Evolutionary conservation across 2,113 vertebrate species (phyloP).

Genomic region (Penelope pileata): DNA sequence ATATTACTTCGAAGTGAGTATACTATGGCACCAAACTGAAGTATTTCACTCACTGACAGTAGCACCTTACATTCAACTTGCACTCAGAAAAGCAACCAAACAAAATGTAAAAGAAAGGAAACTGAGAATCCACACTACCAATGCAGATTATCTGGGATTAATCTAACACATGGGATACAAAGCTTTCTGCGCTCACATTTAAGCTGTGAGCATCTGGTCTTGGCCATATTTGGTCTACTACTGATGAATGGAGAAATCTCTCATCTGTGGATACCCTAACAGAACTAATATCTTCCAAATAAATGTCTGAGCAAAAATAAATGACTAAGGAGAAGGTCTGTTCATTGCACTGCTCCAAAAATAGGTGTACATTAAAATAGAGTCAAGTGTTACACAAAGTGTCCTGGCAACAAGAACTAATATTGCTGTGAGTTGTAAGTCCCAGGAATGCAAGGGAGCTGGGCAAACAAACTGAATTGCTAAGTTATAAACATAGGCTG

Average conservation of each 20-base stretch:
- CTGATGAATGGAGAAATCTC: constrained; percentile 77
- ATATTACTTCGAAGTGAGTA: not conserved
- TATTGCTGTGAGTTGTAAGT: constrained; percentile 76
- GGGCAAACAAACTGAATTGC: constrained; percentile 64
- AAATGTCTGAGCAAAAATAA: constrained; percentile 79
- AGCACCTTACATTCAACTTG: not conserved
- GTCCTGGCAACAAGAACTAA: constrained; percentile 78
- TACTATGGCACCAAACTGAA: not conserved
- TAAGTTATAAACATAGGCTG: constrained; percentile 75
- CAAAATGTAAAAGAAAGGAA: not conserved
- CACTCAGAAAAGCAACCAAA: not conserved
- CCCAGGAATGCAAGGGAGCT: constrained; percentile 73
- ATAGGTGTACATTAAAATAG: constrained; percentile 78
- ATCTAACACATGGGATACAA: not conserved
- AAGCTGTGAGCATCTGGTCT: constrained; percentile 58
- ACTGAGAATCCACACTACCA: not conserved
- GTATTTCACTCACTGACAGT: not conserved
- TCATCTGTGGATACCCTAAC: constrained; percentile 73
- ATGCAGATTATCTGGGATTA: not conserved
- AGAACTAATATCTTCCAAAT: constrained; percentile 78
- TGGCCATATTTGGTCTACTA: constrained; percentile 82
- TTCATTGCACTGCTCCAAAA: constrained; percentile 77
- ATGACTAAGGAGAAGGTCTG: constrained; percentile 71
- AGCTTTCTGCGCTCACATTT: constrained; percentile 47
- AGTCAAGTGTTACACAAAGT: constrained; percentile 77